phyloP scores from a whole-genome alignment of 1,140 invertebrate genomes.

The Heterodera carotae region DNA sequence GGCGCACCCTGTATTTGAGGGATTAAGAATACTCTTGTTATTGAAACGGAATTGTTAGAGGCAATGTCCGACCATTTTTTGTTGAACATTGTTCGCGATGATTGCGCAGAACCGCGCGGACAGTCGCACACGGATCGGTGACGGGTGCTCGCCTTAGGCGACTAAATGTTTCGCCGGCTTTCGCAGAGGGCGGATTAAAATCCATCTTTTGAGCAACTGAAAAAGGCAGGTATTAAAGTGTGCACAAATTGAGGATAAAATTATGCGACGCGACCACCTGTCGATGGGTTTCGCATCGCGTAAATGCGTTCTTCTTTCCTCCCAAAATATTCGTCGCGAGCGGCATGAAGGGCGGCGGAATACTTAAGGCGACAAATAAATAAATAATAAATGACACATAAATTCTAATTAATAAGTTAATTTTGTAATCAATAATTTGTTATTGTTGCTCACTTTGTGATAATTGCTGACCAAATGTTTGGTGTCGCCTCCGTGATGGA shows the following conservation, averaged over 20 bases:
- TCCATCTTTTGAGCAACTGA: background rate
- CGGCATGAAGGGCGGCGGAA: conserved; percentile 11
- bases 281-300: conserved; percentile 9
- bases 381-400: background rate
- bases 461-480: conserved; percentile 28
- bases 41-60: no score
- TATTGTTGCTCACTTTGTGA: conserved; percentile 1
- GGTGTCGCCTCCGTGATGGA: conserved; percentile 21
- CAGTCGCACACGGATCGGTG: background rate
- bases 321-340: conserved; percentile 30
- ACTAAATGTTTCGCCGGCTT: background rate
- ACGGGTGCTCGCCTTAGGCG: background rate
- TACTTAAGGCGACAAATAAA: conserved; percentile 9
- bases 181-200: background rate
- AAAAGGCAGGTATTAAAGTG: background rate
- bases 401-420: no score
- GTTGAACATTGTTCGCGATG: background rate
- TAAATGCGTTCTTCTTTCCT: conserved; percentile 24
- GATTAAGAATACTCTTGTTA: no score
- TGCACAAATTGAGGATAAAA: background rate
- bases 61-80: background rate
- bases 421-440: no score
- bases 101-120: background rate
- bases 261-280: background rate
- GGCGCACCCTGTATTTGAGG: no score